phyloP scores from a whole-genome alignment of 2,797 vertebrate genomes.

The Spinus pinus region DNA sequence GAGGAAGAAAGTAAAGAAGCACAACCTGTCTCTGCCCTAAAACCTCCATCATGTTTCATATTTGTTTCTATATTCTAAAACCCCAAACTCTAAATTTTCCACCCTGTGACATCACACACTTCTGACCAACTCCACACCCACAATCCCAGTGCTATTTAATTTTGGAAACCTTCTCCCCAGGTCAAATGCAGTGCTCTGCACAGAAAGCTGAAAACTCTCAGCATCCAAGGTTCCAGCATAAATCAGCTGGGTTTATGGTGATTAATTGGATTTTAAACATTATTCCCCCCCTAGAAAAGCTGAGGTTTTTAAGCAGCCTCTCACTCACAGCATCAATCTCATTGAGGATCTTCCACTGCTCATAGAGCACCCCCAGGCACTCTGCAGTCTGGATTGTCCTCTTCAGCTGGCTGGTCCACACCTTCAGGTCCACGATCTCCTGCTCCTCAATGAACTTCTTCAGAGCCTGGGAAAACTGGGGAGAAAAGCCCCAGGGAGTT shows the following conservation, averaged over 20 bases:
- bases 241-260: accelerated
- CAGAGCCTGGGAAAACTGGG: conserved; percentile 86
- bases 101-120: no score
- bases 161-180: no score
- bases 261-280: accelerated
- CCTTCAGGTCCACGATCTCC: conserved; percentile 90
- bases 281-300: neutral
- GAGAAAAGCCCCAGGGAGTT: neutral
- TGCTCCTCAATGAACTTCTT: conserved; percentile 88
- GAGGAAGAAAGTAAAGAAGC: no score
- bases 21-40: no score
- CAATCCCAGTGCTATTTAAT: no score
- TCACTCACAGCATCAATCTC: conserved; percentile 95
- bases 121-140: no score
- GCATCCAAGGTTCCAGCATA: no score
- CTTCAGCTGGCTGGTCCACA: conserved; percentile 97
- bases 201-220: no score
- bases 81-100: no score
- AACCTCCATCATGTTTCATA: no score
- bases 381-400: conserved; percentile 97
- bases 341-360: conserved; percentile 98
- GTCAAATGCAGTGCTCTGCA: no score
- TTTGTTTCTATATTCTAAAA: no score
- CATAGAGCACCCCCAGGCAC: conserved; percentile 88
- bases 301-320: neutral